A percentile compares a stretch with the other conserved stretches of the same genome.
phyloP scores from a whole-genome alignment of 2,888 invertebrate species.

The Tetragonisca angustula region DNA sequence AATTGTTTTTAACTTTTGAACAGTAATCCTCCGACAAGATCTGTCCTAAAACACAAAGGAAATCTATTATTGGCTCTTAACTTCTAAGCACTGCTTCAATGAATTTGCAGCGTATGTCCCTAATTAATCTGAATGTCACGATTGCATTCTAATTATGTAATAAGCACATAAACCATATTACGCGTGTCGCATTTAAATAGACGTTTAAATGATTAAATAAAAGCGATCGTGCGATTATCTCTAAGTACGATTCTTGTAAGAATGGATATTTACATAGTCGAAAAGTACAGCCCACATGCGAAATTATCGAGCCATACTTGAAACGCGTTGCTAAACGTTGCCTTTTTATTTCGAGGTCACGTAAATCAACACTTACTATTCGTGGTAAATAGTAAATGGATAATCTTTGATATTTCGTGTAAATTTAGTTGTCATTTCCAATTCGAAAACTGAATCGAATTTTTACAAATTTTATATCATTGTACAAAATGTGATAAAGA shows the following conservation, averaged over 20 bases:
- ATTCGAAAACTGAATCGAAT: conserved; percentile 32
- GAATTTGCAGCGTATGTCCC: conserved; percentile 53
- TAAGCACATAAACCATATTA: conserved; percentile 49
- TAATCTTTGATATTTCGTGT: conserved; percentile 2
- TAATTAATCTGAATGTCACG: conserved; percentile 59
- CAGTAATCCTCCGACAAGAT: conserved; percentile 38
- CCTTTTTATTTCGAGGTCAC: conserved; percentile 36
- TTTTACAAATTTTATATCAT: not conserved
- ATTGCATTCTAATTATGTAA: conserved; percentile 60
- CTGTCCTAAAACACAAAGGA: conserved; percentile 28
- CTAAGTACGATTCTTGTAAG: conserved; percentile 53
- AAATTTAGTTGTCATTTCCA: conserved; percentile 26
- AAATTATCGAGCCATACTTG: conserved; percentile 55
- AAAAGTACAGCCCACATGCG: conserved; percentile 62
- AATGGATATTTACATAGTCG: conserved; percentile 48
- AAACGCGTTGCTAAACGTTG: conserved; percentile 40
- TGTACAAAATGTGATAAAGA: not conserved
- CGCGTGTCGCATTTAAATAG: conserved; percentile 50
- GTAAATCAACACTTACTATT: conserved; percentile 21
- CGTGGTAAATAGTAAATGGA: conserved; percentile 11
- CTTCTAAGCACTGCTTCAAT: conserved; percentile 56
- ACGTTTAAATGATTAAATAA: conserved; percentile 51
- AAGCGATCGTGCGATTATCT: conserved; percentile 44
- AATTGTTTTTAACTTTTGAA: conserved; percentile 40
- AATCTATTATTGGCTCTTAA: conserved; percentile 54